Evolutionary conservation across 2,888 invertebrate genomes (phyloP).

Genomic region (Orthosia incerta): DNA sequence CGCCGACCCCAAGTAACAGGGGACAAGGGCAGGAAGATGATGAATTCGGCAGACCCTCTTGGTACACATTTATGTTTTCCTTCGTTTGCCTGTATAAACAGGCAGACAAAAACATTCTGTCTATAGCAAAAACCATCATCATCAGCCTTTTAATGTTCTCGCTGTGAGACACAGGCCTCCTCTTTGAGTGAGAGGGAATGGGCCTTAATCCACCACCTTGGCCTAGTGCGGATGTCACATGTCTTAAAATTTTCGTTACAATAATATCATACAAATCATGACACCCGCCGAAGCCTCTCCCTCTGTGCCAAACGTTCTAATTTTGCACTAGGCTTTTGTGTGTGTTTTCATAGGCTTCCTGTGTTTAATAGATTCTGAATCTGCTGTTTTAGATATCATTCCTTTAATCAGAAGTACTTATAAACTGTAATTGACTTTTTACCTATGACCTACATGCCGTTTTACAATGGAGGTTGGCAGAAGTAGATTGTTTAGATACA

Average conservation of each 20-base stretch:
- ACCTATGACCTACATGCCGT: constrained; percentile 36
- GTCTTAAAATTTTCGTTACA: too few relatives aligned
- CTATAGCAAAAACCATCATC: neutral
- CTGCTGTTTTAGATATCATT: neutral
- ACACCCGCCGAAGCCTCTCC: neutral
- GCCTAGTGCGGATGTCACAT: too few relatives aligned
- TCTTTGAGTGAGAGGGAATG: too few relatives aligned
- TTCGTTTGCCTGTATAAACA: neutral
- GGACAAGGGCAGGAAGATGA: too few relatives aligned
- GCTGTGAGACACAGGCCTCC: too few relatives aligned
- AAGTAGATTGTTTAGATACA: constrained; percentile 14
- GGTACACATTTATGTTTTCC: neutral
- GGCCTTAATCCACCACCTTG: too few relatives aligned
- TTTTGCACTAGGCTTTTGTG: neutral
- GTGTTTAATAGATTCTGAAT: neutral
- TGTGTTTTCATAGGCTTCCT: too few relatives aligned
- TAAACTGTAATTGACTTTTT: constrained; percentile 32
- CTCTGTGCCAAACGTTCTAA: neutral
- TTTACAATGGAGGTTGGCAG: constrained; percentile 35
- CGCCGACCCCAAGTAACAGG: too few relatives aligned
- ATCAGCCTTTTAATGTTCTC: too few relatives aligned
- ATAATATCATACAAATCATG: too few relatives aligned
- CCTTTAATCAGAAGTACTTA: constrained; percentile 1
- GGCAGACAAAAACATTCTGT: neutral
- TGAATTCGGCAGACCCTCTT: neutral